Percentiles rank a stretch among this genome's conserved stretches.
phyloP scores from a whole-genome alignment of 2,888 invertebrate species.

The Cephus rjabovi region DNA sequence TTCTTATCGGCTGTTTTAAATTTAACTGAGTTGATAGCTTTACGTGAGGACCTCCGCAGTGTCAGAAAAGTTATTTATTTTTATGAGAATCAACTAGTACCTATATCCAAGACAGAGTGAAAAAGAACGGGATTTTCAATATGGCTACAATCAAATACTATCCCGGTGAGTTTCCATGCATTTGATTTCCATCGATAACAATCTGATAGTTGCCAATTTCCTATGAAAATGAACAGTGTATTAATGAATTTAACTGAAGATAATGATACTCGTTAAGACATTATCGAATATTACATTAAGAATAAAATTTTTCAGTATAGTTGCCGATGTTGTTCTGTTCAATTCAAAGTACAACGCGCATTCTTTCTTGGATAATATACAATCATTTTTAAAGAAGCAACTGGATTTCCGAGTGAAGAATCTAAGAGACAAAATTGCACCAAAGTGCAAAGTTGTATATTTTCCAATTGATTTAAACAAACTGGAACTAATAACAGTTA shows the following conservation, averaged over 20 bases:
- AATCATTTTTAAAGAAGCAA: conserved; percentile 73
- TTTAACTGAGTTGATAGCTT: conserved; percentile 76
- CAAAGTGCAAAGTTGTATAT: conserved; percentile 74
- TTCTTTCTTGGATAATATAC: conserved; percentile 75
- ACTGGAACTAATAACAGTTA: conserved; percentile 7
- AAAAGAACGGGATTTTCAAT: conserved; percentile 79
- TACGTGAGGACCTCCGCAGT: conserved; percentile 73
- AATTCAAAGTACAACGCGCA: conserved; percentile 78
- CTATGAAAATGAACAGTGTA: background rate
- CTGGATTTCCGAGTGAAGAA: conserved; percentile 74
- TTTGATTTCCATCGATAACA: background rate
- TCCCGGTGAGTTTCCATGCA: conserved; percentile 69
- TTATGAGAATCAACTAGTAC: conserved; percentile 82
- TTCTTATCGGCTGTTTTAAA: conserved; percentile 79
- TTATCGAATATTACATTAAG: background rate
- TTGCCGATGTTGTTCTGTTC: conserved; percentile 77
- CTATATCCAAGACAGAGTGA: conserved; percentile 76
- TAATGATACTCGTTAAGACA: background rate
- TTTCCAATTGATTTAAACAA: conserved; percentile 70
- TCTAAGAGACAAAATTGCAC: conserved; percentile 69
- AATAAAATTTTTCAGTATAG: conserved; percentile 68
- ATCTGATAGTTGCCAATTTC: background rate
- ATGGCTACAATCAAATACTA: conserved; percentile 80
- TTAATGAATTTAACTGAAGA: background rate
- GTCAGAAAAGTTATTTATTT: conserved; percentile 79